These are phyloP conservation scores for Antechinus flavipes DNA, from an alignment of 2,113 vertebrate species.

Conservation along the genomic window DNA sequence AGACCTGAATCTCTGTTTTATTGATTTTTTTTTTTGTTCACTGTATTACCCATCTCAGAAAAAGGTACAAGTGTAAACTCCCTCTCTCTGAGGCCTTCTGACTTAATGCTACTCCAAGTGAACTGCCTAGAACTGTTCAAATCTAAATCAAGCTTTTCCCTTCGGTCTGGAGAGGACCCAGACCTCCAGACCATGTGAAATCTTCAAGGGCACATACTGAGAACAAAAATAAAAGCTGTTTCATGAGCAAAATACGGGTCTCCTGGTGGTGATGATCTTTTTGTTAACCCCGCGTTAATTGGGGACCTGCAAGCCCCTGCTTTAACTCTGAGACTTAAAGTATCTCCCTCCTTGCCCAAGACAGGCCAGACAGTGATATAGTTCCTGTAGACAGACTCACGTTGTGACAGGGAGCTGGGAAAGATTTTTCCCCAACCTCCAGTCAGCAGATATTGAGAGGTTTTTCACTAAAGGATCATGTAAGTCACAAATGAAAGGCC, in stretches of 20 bases:
- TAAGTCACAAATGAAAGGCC: fast-evolving
- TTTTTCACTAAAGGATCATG: not conserved
- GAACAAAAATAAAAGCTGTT: constrained; percentile 84
- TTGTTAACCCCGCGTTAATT: not conserved
- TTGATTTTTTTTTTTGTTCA: constrained; percentile 76
- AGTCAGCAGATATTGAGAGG: not conserved
- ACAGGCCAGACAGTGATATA: not conserved
- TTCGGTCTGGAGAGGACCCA: constrained; percentile 79
- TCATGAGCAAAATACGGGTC: constrained; percentile 71
- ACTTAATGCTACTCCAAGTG: constrained; percentile 60
- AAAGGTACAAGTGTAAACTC: constrained; percentile 67
- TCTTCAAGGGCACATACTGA: constrained; percentile 85
- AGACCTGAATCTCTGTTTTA: constrained; percentile 78
- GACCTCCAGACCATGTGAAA: constrained; percentile 79
- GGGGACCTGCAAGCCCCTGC: not conserved
- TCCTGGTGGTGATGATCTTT: not conserved
- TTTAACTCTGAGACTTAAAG: too few species aligned
- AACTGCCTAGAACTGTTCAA: constrained; percentile 48
- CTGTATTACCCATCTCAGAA: constrained; percentile 75
- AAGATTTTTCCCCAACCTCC: not conserved
- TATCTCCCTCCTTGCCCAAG: not conserved
- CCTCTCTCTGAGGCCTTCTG: constrained; percentile 69
- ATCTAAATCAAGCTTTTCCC: constrained; percentile 72
- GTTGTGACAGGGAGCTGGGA: not conserved
- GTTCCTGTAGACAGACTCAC: not conserved